Evolutionary conservation across 2,888 invertebrate genomes (phyloP), one percentile per base, ranked within the genome.

Genomic region (Habroteleia sp.): DNA sequence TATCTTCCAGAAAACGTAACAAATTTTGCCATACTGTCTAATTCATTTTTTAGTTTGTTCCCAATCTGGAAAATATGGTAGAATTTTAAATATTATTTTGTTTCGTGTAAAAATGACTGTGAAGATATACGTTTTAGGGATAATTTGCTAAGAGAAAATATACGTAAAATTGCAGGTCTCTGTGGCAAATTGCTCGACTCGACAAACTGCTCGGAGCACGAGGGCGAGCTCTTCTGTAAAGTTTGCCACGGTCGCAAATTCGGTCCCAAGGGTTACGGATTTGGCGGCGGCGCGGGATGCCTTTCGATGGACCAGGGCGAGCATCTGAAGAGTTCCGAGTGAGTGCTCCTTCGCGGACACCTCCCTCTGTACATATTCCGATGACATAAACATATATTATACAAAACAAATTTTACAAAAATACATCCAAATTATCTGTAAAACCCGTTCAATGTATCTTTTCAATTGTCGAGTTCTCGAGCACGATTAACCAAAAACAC

Each of bases 101-200:
- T n/a, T n/a, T n/a, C n/a, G n/a, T n/a, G n/a, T n/a, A n/a, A n/a
- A n/a, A n/a, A n/a, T n/a, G n/a, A n/a, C n/a, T n/a, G n/a, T n/a
- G n/a, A n/a, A n/a, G n/a, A n/a, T n/a, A n/a, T n/a, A n/a, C n/a
- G n/a, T n/a, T n/a, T 3, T 20, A 27, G 27, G 6, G 27, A 1
- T 1, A 7, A 27, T 1, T 27, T 27, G 1, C 1, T 27, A 27
- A 27, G 27, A 3, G 7, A 3, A 27, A 27, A 5, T 7, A 1
- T 27, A 7, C n/a, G 8, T 8, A 14, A 4, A 60, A 14, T 74
- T 85, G 8, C 89, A 97, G 97, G 96, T 89, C 91, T 98, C 91
- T 99, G 99, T 93, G 94, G 95, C 91, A 99, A 99, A 91, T 92
- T 96, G 91, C 93, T 99, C 90, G 99, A 99, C 91, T 98, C 98